Base-by-base conservation (phyloP, 2,888 invertebrate genomes). In the Notodonta dromedarius region DNA sequence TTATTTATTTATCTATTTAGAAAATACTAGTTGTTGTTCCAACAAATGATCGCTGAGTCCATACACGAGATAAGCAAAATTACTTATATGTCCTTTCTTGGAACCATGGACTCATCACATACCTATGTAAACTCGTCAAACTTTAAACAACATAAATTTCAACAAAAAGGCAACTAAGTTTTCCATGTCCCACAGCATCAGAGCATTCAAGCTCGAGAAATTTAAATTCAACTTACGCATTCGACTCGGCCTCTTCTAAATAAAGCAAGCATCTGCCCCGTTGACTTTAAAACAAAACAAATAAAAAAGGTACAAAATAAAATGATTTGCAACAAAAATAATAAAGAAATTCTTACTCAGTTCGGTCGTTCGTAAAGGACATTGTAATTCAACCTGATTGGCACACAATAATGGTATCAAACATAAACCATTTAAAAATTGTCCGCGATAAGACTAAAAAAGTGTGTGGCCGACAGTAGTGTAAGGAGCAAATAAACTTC, bases 321-420 rank as follows among this genome's bases (percentile, higher is more conserved):
- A 88, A 90, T 87, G 84, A 90, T 88, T 89, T 88, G 88, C 86
- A 84, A 87, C 83, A 87, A 88, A 89, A 90, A 89, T 85, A 79
- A 89, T 86, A 84, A 88, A 84, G 76, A 88, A 82, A 86, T 87
- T 87, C 87, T 85, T 85, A 83, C 85, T 82, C 86, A 86, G 89
- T 88, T 91, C 92, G 90, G 91, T 80, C 82, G 82, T 84, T 79
- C 84, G 80, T 86, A 93, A 92, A 91, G 90, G 91, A 93, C 92
- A 93, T 92, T 93, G 93, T 93, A 93, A 92, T 92, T 93, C 93
- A 92, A 84, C 75, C 87, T 92, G 93, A 93, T 93, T 93, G 93
- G 93, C 93, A 93, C 90, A 93, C 93, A 93, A 93, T 93, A 93
- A 93, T 91, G 90, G 91, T 91, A 91, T 92, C 93, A 93, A 92